Evolutionary conservation across 2,113 vertebrate species (phyloP), one percentile per base, ranked within the genome.

Genomic region (Coregonus clupeaformis): DNA sequence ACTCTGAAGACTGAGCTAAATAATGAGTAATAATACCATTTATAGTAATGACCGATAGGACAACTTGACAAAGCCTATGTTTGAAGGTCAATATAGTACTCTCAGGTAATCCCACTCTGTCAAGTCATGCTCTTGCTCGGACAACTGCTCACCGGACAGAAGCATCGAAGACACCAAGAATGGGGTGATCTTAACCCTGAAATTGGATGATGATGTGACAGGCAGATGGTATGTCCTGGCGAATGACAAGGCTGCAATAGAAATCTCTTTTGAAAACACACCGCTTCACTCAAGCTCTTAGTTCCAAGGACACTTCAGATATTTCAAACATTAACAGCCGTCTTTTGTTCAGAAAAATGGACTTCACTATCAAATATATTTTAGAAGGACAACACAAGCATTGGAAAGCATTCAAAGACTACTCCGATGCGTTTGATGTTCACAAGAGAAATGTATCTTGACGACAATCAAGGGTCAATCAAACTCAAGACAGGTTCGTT

Each of bases 81-180:
- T 82, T 71, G 73, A 76, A 25, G 80, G 68, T 77, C 24, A 32
- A 57, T 85, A 30, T 88, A 79, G 87, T 88, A 82, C 89, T 84
- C 91, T 92, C 89, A 91, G 90, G 89, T 88, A 90, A 86, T 72
- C 78, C 76, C 77, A 68, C 74, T 84, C 82, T 86, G 83, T 85
- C 80, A 82, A 83, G 83, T 84, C 70, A 66, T 24, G 55, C 76
- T 18, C 71, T 82, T 86, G 68, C 80, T 82, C 74, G 66, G 78
- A 82, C 55, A 68, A 4, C 42, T 13, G 32, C 65, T 75, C 76
- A 74, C 47, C 30, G 47, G 12, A 5, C 42, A 66, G 69, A 77
- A 78, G 55, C 72, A 47, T 6, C 14, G 27, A 74, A 30, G 68
- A 80, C 24, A 77, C 12, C 66, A 55, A n/a, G 62, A 45, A 70